Conservation (phyloP, 2,113 vertebrate species). For the Fukomys damarensis region DNA sequence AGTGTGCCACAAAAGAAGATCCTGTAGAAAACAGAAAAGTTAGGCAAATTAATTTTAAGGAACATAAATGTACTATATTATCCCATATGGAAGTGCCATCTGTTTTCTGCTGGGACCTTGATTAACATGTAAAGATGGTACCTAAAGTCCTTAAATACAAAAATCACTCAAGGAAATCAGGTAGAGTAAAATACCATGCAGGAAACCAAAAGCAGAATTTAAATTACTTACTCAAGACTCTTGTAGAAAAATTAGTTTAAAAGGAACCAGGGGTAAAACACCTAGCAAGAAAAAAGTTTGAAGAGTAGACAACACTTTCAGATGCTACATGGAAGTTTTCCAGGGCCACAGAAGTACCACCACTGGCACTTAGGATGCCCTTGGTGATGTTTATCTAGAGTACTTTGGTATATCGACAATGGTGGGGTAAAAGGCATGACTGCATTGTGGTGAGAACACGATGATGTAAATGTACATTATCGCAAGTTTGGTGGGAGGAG, state of each 20-base stretch:
- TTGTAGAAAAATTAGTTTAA: constrained; percentile 15
- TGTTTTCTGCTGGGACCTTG: neutral
- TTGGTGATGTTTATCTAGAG: neutral
- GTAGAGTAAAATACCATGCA: neutral
- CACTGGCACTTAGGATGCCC: neutral
- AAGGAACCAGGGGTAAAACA: neutral
- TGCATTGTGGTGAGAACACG: neutral
- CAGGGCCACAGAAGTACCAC: neutral
- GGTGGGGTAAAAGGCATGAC: neutral
- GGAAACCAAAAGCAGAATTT: neutral
- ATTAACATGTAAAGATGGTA: neutral
- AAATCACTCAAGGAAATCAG: constrained; percentile 28
- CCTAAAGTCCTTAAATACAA: constrained; percentile 12
- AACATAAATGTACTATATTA: neutral
- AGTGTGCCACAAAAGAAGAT: neutral
- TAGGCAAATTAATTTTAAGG: neutral
- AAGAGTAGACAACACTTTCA: neutral
- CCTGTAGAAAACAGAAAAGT: neutral
- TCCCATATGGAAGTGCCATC: neutral
- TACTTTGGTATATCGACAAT: neutral
- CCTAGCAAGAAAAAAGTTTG: neutral
- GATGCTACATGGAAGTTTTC: neutral
- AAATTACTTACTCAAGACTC: constrained; percentile 1
- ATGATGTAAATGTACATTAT: neutral
- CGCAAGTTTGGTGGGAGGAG: neutral